Base-by-base conservation (phyloP, 1,140 invertebrate species). In the Tetraneura akinire region DNA sequence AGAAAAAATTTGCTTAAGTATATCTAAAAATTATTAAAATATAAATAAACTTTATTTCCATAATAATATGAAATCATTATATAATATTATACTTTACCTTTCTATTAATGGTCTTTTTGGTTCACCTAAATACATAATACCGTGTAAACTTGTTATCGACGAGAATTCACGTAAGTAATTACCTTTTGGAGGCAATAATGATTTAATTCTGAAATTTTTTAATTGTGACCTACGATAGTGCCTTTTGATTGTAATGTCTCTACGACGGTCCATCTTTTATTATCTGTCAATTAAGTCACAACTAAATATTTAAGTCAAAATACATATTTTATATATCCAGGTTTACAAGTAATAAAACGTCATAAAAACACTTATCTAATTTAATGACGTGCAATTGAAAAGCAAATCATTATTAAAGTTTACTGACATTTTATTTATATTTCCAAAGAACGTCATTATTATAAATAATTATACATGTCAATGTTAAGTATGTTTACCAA, bases 41-140 rank as follows among this genome's bases (percentile, higher is more conserved):
- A n/a, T n/a, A n/a, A n/a, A n/a, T n/a, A n/a, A n/a, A n/a, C n/a
- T n/a, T n/a, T n/a, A n/a, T n/a, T n/a, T n/a, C n/a, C n/a, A n/a
- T n/a, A n/a, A n/a, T n/a, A n/a, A n/a, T n/a, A n/a, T n/a, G n/a
- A 37, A 8, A 37, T 37, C 32, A 37, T 37, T 37, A 37, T 37
- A 37, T 37, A n/a, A n/a, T 37, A 37, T 37, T 3, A 3, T 14
- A 60, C 14, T 14, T 14, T 18, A 78, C 80, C 62, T 81, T 53
- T 81, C 80, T 4, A 64, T 14, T 3, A 81, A 8, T n/a, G 80
- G 73, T 55, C 57, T 76, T 13, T 55, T 57, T 0, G 68, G 71
- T 68, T 81, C 80, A 5, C 70, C 70, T 18, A 81, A 64, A 26
- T 81, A 81, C 45, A 76, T 78, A 18, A 81, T 53, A 16, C 80